Percentiles rank a stretch among this genome's conserved stretches.
These are phyloP conservation scores for Apodemia hepburni DNA, from an alignment of 2,888 invertebrate species.

Conservation along the genomic window DNA sequence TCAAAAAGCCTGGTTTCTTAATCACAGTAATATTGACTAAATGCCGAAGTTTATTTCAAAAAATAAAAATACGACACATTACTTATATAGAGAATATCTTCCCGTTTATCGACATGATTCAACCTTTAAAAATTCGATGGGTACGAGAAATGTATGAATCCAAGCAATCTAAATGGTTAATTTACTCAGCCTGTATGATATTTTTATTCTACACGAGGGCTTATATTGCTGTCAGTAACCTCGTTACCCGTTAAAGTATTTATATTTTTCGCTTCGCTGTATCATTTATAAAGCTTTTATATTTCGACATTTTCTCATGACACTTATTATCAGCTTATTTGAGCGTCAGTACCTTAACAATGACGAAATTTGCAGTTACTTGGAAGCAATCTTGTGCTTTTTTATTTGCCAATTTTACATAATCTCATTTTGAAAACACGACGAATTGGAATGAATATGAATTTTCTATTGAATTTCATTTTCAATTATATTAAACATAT, in stretches of 20 bases:
- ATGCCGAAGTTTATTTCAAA: too few species aligned
- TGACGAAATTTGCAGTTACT: not conserved
- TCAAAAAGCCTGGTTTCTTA: too few species aligned
- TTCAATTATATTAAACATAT: not conserved
- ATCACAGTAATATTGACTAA: too few species aligned
- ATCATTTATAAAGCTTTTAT: constrained; percentile 5
- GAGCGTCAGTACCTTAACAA: not conserved
- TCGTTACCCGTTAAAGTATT: constrained; percentile 2
- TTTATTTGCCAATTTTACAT: constrained; percentile 7
- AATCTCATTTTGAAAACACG: not conserved
- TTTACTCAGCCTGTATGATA: not conserved
- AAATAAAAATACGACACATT: too few species aligned
- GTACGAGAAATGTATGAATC: not conserved
- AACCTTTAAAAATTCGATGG: not conserved
- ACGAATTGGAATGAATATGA: not conserved
- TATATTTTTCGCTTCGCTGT: not conserved
- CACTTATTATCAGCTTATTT: not conserved
- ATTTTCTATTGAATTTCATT: not conserved
- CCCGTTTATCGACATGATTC: not conserved
- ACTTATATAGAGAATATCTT: not conserved
- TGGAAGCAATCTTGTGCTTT: not conserved
- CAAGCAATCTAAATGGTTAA: not conserved
- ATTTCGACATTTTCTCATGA: not conserved
- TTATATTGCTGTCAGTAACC: not conserved
- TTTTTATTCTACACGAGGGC: not conserved